Conservation (phyloP, 2,888 invertebrate genomes). For the Deilephila elpenor region DNA sequence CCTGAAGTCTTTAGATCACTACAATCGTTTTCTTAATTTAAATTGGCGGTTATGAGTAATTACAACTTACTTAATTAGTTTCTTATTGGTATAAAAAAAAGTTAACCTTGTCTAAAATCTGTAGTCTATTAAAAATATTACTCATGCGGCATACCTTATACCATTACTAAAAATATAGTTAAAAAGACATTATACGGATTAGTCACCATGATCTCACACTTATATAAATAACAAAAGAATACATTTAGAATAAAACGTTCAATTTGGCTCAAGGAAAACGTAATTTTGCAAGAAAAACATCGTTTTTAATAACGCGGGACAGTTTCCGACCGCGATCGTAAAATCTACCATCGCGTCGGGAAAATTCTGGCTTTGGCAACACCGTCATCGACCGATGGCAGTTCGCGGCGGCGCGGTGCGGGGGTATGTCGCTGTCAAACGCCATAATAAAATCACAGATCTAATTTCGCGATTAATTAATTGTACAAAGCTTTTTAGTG, state of each 20-base stretch:
- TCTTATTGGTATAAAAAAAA: no score
- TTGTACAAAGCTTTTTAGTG: slow-evolving; percentile 66
- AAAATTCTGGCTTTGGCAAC: slow-evolving; percentile 51
- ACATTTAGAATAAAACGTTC: neutral
- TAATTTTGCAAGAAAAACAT: slow-evolving; percentile 6
- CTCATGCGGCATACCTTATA: neutral
- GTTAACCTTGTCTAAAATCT: no score
- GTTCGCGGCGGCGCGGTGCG: slow-evolving; percentile 54
- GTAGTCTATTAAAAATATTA: no score
- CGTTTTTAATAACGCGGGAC: neutral
- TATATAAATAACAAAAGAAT: neutral
- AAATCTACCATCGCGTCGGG: slow-evolving; percentile 20
- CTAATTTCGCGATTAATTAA: slow-evolving; percentile 65
- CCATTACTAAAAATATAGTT: neutral
- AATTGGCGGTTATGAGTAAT: neutral
- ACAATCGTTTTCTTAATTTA: no score
- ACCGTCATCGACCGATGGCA: slow-evolving; percentile 73
- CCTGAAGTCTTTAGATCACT: no score
- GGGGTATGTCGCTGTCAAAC: slow-evolving; percentile 73
- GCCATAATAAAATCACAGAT: slow-evolving; percentile 56
- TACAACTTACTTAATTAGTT: neutral
- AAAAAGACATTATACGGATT: neutral
- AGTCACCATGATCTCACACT: neutral
- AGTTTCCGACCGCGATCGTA: slow-evolving; percentile 7
- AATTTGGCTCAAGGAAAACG: neutral